These are phyloP conservation scores for Plagiodera versicolora DNA, from an alignment of 2,888 invertebrate species.

Conservation along the genomic window DNA sequence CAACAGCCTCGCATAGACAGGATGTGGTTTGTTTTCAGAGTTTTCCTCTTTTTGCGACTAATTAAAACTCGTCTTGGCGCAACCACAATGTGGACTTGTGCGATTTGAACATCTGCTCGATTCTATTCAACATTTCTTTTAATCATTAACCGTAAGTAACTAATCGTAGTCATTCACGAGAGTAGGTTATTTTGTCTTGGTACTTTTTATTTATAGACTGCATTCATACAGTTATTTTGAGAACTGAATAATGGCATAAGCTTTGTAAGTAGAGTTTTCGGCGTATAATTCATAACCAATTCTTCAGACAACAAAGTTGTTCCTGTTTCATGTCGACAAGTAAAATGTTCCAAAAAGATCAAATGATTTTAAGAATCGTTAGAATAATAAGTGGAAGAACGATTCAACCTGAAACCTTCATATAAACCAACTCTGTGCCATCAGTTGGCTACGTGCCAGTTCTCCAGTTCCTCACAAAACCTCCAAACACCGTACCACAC, in stretches of 20 bases:
- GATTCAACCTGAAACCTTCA: too few relatives aligned
- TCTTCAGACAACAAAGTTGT: too few relatives aligned
- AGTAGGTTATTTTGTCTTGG: neutral
- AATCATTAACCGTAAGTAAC: neutral
- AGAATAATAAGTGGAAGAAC: too few relatives aligned
- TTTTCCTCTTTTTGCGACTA: neutral
- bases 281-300: too few relatives aligned
- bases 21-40: constrained; percentile 2
- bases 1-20: constrained; percentile 11
- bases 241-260: neutral
- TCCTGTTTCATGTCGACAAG: too few relatives aligned
- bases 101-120: neutral
- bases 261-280: too few relatives aligned
- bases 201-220: neutral
- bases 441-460: too few relatives aligned
- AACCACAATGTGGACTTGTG: neutral
- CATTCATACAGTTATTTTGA: neutral
- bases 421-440: too few relatives aligned
- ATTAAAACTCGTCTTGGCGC: neutral
- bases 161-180: neutral
- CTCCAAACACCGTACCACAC: neutral
- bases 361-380: too few relatives aligned
- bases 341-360: too few relatives aligned
- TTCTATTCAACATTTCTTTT: neutral
- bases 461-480: neutral